These are phyloP conservation scores for Ibidorhyncha struthersii DNA, from an alignment of 2,113 vertebrate species.

Conservation along the genomic window DNA sequence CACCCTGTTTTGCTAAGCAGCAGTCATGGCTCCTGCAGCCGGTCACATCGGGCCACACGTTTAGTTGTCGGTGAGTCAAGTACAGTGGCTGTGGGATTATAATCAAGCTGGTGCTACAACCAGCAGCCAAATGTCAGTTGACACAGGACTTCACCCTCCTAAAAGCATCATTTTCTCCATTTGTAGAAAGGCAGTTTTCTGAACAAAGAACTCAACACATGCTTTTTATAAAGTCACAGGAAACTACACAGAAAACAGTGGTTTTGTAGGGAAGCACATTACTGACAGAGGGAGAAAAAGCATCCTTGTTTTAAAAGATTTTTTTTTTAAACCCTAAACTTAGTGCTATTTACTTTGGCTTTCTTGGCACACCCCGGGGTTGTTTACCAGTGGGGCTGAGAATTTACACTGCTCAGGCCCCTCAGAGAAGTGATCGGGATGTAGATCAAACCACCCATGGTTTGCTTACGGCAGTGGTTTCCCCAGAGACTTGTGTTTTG, in stretches of 20 bases:
- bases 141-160: not conserved
- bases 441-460: not conserved
- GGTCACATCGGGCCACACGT: fast-evolving
- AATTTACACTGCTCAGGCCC: not conserved
- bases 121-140: not conserved
- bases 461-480: not conserved
- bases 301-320: not conserved
- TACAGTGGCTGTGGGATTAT: not conserved
- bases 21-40: not conserved
- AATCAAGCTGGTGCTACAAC: not conserved
- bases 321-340: not conserved
- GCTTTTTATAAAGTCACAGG: not conserved
- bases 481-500: not conserved
- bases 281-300: not conserved
- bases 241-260: not conserved
- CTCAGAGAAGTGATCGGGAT: not conserved
- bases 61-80: not conserved
- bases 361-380: not conserved
- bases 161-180: not conserved
- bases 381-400: not conserved
- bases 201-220: not conserved
- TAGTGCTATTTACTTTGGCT: not conserved
- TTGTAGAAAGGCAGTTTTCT: not conserved
- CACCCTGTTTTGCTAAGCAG: not conserved
- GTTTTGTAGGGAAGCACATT: not conserved